These are phyloP conservation scores for Andrena trimmerana DNA, from an alignment of 2,888 invertebrate species.

Conservation along the genomic window DNA sequence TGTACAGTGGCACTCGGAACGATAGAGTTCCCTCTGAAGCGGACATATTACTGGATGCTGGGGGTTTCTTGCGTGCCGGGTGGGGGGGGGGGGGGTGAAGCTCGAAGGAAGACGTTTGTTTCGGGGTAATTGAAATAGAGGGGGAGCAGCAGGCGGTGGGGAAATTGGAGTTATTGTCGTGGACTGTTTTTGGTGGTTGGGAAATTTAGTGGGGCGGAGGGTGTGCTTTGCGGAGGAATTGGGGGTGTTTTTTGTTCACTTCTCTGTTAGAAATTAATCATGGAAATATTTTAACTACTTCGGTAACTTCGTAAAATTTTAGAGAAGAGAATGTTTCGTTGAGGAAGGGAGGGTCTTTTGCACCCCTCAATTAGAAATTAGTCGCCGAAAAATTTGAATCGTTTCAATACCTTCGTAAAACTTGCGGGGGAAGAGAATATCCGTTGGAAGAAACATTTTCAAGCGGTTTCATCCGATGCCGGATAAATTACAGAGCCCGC, in stretches of 20 bases:
- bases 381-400: conserved; percentile 3
- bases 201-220: no score
- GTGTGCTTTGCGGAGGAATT: no score
- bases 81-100: not conserved
- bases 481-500: conserved; percentile 48
- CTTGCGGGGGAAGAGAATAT: conserved; percentile 32
- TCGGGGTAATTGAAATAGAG: not conserved
- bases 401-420: no score
- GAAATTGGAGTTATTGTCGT: no score
- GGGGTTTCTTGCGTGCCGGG: not conserved
- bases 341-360: no score
- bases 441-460: conserved; percentile 34
- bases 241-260: no score
- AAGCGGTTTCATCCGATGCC: conserved; percentile 48
- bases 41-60: not conserved
- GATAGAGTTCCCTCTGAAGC: not conserved
- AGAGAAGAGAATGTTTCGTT: no score
- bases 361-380: conserved; percentile 20
- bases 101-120: not conserved
- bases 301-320: no score
- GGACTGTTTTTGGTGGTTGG: no score
- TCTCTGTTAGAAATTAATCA: no score
- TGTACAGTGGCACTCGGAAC: not conserved
- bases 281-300: no score
- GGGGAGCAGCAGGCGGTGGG: no score